phyloP scores from a whole-genome alignment of 1,140 invertebrate species.

The Zaprionus inermis region DNA sequence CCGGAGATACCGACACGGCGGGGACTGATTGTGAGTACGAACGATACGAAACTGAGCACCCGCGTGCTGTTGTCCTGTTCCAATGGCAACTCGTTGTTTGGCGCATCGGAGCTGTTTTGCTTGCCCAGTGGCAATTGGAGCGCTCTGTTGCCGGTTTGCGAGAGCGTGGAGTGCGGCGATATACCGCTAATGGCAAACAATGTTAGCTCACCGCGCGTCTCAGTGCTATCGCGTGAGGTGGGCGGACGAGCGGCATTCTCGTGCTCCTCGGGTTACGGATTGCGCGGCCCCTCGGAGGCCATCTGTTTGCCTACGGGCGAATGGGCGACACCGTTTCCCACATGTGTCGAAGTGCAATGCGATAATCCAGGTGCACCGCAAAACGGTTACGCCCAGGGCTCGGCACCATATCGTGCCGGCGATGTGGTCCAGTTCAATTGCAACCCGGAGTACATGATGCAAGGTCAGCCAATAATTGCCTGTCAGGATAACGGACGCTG shows the following conservation, averaged over 20 bases:
- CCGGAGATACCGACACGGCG: slow-evolving; percentile 88
- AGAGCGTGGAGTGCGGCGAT: slow-evolving; percentile 92
- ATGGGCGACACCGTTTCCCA: slow-evolving; percentile 91
- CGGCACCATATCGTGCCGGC: slow-evolving; percentile 90
- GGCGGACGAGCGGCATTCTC: slow-evolving; percentile 91
- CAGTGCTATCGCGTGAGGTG: slow-evolving; percentile 90
- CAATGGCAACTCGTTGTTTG: slow-evolving; percentile 93
- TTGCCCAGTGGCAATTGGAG: slow-evolving; percentile 94
- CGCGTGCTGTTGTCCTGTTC: slow-evolving; percentile 90
- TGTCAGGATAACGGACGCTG: slow-evolving; percentile 95
- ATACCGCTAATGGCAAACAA: slow-evolving; percentile 85
- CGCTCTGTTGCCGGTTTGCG: slow-evolving; percentile 90
- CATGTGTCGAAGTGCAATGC: slow-evolving; percentile 92
- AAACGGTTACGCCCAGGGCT: slow-evolving; percentile 91
- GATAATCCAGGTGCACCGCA: slow-evolving; percentile 88
- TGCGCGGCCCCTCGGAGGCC: slow-evolving; percentile 90
- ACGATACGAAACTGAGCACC: slow-evolving; percentile 90
- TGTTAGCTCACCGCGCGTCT: slow-evolving; percentile 87
- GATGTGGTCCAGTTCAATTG: slow-evolving; percentile 94
- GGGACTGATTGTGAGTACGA: slow-evolving; percentile 89
- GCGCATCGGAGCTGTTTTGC: slow-evolving; percentile 89
- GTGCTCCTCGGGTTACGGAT: slow-evolving; percentile 91
- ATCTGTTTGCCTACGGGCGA: slow-evolving; percentile 91
- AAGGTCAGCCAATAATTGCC: slow-evolving; percentile 92
- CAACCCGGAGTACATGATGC: slow-evolving; percentile 94